phyloP scores from a whole-genome alignment of 2,113 vertebrate species.

The Ophthalmotilapia sp. region DNA sequence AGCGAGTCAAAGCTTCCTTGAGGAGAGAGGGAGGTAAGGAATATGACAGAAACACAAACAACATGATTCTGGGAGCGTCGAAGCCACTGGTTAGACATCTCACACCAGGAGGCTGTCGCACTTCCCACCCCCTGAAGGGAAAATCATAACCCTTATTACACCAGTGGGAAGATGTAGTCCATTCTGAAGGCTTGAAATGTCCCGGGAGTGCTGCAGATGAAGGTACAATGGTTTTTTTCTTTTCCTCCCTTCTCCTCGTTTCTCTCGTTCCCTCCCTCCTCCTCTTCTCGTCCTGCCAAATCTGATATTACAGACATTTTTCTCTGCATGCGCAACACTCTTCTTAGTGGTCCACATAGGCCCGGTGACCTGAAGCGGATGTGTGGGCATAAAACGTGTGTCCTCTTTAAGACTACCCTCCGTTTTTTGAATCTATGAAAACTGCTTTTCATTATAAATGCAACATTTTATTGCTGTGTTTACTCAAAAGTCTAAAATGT shows the following conservation, averaged over 20 bases:
- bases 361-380: background rate
- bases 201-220: background rate
- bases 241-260: background rate
- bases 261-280: background rate
- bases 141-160: slow-evolving; percentile 28
- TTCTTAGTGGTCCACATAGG: background rate
- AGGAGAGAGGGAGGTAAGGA: background rate
- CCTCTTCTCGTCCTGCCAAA: slow-evolving; percentile 8
- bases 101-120: background rate
- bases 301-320: slow-evolving; percentile 37
- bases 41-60: slow-evolving; percentile 23
- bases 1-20: background rate
- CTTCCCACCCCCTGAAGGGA: slow-evolving; percentile 2
- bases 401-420: background rate
- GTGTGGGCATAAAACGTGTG: background rate
- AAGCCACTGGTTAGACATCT: background rate
- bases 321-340: slow-evolving; percentile 3
- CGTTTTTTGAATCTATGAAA: background rate
- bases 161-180: slow-evolving; percentile 3
- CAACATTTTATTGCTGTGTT: background rate
- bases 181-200: slow-evolving; percentile 26
- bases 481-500: background rate
- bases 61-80: background rate
- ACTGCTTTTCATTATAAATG: background rate
- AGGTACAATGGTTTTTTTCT: slow-evolving; percentile 2